A percentile compares a stretch with the other conserved stretches of the same genome.
phyloP scores from a whole-genome alignment of 2,113 vertebrate genomes.

The Aythya baeri region DNA sequence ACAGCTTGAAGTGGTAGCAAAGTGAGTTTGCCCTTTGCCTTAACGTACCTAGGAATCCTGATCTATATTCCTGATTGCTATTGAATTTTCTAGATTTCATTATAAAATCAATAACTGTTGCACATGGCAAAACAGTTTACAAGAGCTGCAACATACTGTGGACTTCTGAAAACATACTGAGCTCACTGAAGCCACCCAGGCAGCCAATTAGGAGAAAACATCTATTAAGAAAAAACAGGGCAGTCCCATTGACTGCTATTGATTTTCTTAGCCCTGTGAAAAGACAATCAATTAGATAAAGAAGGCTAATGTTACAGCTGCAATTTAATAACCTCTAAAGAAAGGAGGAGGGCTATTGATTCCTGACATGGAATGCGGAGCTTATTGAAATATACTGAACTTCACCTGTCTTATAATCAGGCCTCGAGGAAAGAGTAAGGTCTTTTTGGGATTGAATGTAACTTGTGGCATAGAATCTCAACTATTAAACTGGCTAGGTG shows the following conservation, averaged over 20 bases:
- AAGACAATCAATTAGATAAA: constrained; percentile 90
- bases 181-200: constrained; percentile 81
- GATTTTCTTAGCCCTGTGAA: constrained; percentile 86
- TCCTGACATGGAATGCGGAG: constrained; percentile 80
- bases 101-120: constrained; percentile 87
- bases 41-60: constrained; percentile 79
- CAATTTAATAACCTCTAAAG: constrained; percentile 87
- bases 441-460: constrained; percentile 42
- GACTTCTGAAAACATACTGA: constrained; percentile 80
- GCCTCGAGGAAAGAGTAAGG: constrained; percentile 43
- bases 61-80: constrained; percentile 88
- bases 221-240: constrained; percentile 84
- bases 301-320: constrained; percentile 87
- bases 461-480: constrained; percentile 60
- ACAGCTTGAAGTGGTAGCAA: constrained; percentile 77
- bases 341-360: constrained; percentile 83
- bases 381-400: constrained; percentile 83
- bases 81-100: constrained; percentile 90
- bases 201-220: constrained; percentile 86
- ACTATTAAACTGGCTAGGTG: constrained; percentile 56
- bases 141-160: constrained; percentile 83
- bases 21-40: constrained; percentile 79
- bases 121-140: constrained; percentile 83
- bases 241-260: constrained; percentile 83
- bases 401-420: constrained; percentile 80